Conservation (phyloP, 1,140 invertebrate species). For the Solen grandis region DNA sequence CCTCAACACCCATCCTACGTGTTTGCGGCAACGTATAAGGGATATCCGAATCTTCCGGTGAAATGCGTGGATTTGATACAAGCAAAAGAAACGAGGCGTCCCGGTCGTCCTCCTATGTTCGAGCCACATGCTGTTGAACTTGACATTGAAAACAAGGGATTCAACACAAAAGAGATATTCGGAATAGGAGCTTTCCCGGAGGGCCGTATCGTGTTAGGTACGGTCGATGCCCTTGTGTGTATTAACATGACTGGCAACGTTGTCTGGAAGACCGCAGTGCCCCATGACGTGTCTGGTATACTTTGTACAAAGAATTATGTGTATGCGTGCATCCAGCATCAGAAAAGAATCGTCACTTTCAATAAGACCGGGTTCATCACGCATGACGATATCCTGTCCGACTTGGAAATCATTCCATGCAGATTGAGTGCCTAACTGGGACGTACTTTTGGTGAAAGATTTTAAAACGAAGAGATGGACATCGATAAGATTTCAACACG, state of each 20-base stretch:
- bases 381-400: conserved; percentile 35
- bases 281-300: conserved; percentile 12
- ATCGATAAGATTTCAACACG: conserved; percentile 25
- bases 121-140: conserved; percentile 10
- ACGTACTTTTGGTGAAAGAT: conserved; percentile 40
- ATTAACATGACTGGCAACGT: conserved; percentile 20
- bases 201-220: conserved; percentile 29
- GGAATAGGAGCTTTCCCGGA: conserved; percentile 38
- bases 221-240: conserved; percentile 22
- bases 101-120: conserved; percentile 26
- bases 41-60: conserved; percentile 4
- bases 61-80: conserved; percentile 45
- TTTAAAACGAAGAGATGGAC: conserved; percentile 49
- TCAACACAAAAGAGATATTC: conserved; percentile 19
- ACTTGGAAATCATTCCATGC: conserved; percentile 44
- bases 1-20: conserved; percentile 14
- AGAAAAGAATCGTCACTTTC: conserved; percentile 36
- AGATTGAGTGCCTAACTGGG: conserved; percentile 48
- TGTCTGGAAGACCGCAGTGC: conserved; percentile 33
- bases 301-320: conserved; percentile 18
- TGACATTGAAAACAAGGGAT: neutral
- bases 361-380: conserved; percentile 49
- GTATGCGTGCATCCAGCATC: conserved; percentile 32
- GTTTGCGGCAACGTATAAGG: conserved; percentile 36
- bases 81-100: conserved; percentile 7